A percentile compares a stretch with the other conserved stretches of the same genome.
Evolutionary conservation across 2,888 invertebrate genomes (phyloP).

Genomic region (Pachliopta kotzebuea): DNA sequence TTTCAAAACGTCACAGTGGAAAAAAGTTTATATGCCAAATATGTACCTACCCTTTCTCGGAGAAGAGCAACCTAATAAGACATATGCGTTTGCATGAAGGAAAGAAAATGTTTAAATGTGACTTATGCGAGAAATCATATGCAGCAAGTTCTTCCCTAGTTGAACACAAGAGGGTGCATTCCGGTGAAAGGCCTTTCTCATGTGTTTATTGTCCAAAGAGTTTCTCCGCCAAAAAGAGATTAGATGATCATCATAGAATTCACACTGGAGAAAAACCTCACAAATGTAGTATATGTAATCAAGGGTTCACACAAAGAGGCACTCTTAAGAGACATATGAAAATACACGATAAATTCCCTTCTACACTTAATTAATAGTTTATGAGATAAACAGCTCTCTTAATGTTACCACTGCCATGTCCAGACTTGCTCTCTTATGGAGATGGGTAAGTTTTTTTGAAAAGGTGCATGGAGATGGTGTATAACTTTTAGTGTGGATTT

Average conservation of each 20-base stretch:
- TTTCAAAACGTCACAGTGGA: conserved; percentile 54
- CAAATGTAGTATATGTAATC: conserved; percentile 61
- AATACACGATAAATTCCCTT: conserved; percentile 54
- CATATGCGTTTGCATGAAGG: conserved; percentile 68
- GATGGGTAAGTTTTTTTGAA: no score
- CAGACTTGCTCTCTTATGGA: no score
- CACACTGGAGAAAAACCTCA: conserved; percentile 72
- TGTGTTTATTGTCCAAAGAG: conserved; percentile 61
- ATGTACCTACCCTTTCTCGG: conserved; percentile 64
- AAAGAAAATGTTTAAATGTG: conserved; percentile 60
- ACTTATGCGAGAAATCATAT: conserved; percentile 63
- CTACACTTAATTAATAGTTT: conserved; percentile 16
- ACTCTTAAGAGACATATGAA: conserved; percentile 70
- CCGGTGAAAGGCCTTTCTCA: conserved; percentile 62
- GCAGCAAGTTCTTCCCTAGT: conserved; percentile 52
- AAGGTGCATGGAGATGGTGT: no score
- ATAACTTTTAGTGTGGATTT: no score
- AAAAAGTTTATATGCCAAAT: conserved; percentile 64
- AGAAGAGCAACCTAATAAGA: conserved; percentile 63
- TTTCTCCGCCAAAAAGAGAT: conserved; percentile 60
- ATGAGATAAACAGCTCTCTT: no score
- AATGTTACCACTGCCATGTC: no score
- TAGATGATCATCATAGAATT: conserved; percentile 62
- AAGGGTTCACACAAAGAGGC: conserved; percentile 67
- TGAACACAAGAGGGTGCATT: conserved; percentile 69